Evolutionary conservation across 2,797 vertebrate species (phyloP), one percentile per base, ranked within the genome.

Genomic region (Tachyglossus aculeatus): DNA sequence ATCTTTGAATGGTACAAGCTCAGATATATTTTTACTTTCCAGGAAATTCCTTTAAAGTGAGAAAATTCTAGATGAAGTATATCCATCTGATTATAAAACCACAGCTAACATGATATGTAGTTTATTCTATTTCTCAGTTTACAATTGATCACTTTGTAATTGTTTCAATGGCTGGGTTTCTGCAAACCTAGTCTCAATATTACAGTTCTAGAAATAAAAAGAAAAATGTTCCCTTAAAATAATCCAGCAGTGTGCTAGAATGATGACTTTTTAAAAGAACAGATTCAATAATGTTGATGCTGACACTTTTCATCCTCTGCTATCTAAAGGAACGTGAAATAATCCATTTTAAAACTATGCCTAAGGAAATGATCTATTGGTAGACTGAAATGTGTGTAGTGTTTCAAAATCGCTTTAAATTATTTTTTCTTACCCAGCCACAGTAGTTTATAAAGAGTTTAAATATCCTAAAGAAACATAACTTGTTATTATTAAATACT

Each of bases 401-500:
- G 27, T 2, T 6, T 52, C n/a, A n/a, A n/a, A n/a, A n/a, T n/a
- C n/a, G n/a, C n/a, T n/a, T n/a, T n/a, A n/a, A n/a, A n/a, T n/a
- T n/a, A n/a, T n/a, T 59, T 58, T 27, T 53, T 37, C 34, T 60
- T 50, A 65, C 45, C 48, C 29, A 68, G 54, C 7, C 27, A 8
- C 22, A 67, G 24, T 68, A 22, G 25, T 47, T 76, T 36, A 24
- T 67, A 43, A 58, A 47, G 4, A 58, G 54, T 45, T 72, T 40
- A 48, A 54, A 64, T 60, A 44, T 70, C 59, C 38, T 67, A 64
- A 74, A 65, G 48, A 52, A 77, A 51, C 3, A 13, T 50, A 50
- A 29, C 31, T 47, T 47, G 5, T 7, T 73, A 64, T 81, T 82
- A 77, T 82, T 83, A 87, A 77, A 56, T 71, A 78, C 65, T 43